Evolutionary conservation across 2,113 vertebrate genomes (phyloP).

Genomic region (Pitta sordida): DNA sequence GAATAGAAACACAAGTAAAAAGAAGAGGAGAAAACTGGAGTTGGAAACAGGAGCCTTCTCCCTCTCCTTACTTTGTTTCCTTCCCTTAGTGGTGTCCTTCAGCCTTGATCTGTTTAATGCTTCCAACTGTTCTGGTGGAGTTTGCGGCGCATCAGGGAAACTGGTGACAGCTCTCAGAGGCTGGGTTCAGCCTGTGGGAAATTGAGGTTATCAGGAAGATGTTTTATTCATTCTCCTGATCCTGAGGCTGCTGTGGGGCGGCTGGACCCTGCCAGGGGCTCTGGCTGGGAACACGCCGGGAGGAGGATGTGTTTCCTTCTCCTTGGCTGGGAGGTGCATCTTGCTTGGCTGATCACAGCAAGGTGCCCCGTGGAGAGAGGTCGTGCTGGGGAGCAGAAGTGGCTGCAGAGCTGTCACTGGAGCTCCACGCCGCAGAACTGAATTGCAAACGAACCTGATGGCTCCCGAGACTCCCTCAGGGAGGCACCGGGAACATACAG

Average conservation of each 20-base stretch:
- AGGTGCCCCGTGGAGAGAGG: accelerated
- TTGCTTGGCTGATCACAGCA: not conserved
- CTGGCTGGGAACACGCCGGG: accelerated
- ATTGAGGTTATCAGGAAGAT: not conserved
- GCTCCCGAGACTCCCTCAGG: too few species aligned
- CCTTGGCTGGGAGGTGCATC: not conserved
- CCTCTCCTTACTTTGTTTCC: not conserved
- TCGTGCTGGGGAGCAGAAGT: not conserved
- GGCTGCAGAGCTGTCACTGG: not conserved
- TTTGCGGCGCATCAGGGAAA: not conserved
- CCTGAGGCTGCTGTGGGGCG: not conserved
- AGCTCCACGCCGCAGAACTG: not conserved
- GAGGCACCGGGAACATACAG: not conserved
- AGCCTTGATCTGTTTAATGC: not conserved
- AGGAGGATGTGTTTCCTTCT: not conserved
- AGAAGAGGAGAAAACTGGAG: not conserved
- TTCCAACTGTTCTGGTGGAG: not conserved
- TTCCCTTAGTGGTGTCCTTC: not conserved
- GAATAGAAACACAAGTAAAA: not conserved
- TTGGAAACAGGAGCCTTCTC: not conserved
- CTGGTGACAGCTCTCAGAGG: not conserved
- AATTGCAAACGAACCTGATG: not conserved
- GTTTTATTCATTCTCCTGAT: not conserved
- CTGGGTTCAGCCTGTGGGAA: not conserved
- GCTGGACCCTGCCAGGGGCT: not conserved